Base-by-base conservation (phyloP, 2,888 invertebrate genomes). In the Aleiodes alternator region DNA sequence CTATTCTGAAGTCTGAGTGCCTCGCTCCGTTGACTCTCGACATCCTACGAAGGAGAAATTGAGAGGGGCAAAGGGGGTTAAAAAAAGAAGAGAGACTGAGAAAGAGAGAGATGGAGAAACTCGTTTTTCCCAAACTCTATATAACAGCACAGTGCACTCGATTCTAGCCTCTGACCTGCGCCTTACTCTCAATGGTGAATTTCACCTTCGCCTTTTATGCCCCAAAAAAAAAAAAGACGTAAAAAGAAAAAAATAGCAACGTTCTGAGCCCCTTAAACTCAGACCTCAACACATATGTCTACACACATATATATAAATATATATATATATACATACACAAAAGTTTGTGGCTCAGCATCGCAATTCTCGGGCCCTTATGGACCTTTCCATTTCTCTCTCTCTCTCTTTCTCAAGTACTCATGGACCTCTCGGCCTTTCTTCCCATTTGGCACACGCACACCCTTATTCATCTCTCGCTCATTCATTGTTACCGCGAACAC, bases 1-100 rank as follows among this genome's bases (percentile, higher is more conserved):
- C 86, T 83, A 86, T 86, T 86, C 85, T 84, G 81, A 84, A 87
- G 87, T 87, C 87, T 87, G 87, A 87, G 87, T 87, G 86, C 85
- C 82, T 84, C 86, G 87, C 87, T 86, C 82, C 81, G 87, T 85
- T 87, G 87, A 84, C 84, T 87, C 86, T 87, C 82, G 86, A 87
- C 87, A 87, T 43, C 43, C 43, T 43, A 7, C 43, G 9, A 43
- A 8, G 43, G 43, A 43, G 43, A 43, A 43, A 43, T 43, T 43
- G 7, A 43, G 43, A 8, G 9, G 43, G 43, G 7, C 4, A 8
- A 43, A 8, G 43, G 43, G 43, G 43, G 9, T 9, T 1, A 8
- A 43, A 43, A 43, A 8, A 43, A 38, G 38, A 8, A 43, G 43
- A 11, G 43, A 43, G 43, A 43, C 1, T 4, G 43, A 43, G 11